A percentile compares a stretch with the other conserved stretches of the same genome.
Conservation (phyloP, 1,140 invertebrate genomes). For the Zophobas atratus region DNA sequence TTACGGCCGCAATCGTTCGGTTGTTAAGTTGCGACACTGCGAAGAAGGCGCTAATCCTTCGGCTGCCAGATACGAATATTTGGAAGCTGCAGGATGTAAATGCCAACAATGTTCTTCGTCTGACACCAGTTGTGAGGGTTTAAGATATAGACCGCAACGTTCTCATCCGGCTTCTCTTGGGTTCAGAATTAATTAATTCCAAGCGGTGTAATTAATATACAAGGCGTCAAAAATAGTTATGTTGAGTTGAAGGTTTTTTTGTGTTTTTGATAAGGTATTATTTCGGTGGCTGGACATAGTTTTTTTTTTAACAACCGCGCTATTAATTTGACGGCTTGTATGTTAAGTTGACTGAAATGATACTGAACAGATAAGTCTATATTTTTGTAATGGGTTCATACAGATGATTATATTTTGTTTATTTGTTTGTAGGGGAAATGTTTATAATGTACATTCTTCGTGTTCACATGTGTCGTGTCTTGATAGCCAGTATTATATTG, state of each 20-base stretch:
- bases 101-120: conserved; percentile 65
- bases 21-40: conserved; percentile 75
- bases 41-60: conserved; percentile 74
- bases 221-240: conserved; percentile 35
- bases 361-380: conserved; percentile 4
- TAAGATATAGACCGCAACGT: conserved; percentile 68
- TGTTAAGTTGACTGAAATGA: not conserved
- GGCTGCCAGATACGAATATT: conserved; percentile 74
- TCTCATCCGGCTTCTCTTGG: conserved; percentile 62
- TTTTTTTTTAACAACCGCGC: not conserved
- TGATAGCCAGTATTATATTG: conserved; percentile 4
- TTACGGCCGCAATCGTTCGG: conserved; percentile 72
- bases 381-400: conserved; percentile 1
- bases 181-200: conserved; percentile 55
- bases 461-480: not conserved
- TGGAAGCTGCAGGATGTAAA: conserved; percentile 76
- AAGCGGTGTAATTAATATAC: conserved; percentile 44
- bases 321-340: conserved; percentile 3
- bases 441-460: not conserved
- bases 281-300: conserved; percentile 7
- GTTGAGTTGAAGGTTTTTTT: not conserved
- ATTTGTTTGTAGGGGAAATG: not conserved
- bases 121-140: conserved; percentile 68
- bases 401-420: not conserved
- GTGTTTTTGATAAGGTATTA: no score